Percentiles rank a stretch among this genome's conserved stretches.
Evolutionary conservation across 2,113 vertebrate species (phyloP).

Genomic region (Hippoglossus stenolepis): DNA sequence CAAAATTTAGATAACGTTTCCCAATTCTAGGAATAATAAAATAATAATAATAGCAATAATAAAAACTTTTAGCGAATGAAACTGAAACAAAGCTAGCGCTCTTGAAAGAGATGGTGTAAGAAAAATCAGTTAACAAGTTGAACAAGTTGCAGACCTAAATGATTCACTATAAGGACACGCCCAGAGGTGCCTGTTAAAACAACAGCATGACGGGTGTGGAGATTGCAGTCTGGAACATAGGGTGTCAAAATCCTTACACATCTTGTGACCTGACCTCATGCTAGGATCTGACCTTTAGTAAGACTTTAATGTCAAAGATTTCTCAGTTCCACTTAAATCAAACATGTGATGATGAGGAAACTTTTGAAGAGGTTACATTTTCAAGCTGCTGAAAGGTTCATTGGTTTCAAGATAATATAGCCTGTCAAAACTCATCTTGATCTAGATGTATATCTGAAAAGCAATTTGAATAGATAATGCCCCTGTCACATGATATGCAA

Average conservation of each 20-base stretch:
- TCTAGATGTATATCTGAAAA: slow-evolving; percentile 33
- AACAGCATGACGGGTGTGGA: background rate
- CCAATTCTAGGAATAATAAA: background rate
- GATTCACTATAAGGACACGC: background rate
- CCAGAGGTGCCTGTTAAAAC: background rate
- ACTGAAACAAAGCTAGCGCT: background rate
- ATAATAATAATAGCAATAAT: no score
- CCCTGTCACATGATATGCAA: slow-evolving; percentile 10
- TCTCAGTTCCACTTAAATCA: slow-evolving; percentile 36
- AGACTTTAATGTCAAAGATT: slow-evolving; percentile 8
- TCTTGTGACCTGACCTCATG: slow-evolving; percentile 17
- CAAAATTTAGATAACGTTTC: background rate
- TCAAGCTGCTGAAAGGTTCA: background rate
- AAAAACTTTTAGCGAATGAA: background rate
- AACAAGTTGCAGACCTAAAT: slow-evolving; percentile 2
- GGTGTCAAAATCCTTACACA: slow-evolving; percentile 13
- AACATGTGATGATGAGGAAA: background rate
- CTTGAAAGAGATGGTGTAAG: background rate
- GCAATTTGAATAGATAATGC: slow-evolving; percentile 24
- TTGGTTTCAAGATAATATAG: background rate
- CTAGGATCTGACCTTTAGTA: slow-evolving; percentile 1
- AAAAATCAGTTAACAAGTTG: background rate
- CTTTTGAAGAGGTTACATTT: slow-evolving; percentile 15
- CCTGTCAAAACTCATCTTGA: slow-evolving; percentile 12
- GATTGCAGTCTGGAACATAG: background rate